Evolutionary conservation across 2,797 vertebrate genomes (phyloP), one percentile per base, ranked within the genome.

Genomic region (Rhinogobio ventralis): DNA sequence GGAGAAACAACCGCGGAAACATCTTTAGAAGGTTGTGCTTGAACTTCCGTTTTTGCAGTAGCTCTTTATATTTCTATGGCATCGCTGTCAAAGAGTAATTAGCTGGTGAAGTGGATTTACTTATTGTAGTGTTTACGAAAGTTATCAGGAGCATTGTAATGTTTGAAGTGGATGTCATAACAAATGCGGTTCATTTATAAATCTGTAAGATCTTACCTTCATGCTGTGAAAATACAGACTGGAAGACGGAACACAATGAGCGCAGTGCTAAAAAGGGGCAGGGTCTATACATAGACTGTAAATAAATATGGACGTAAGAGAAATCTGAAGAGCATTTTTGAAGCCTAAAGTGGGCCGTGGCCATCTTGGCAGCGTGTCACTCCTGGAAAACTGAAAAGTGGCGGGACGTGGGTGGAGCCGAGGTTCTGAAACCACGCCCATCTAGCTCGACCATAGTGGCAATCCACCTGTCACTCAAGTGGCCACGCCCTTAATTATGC

Each of bases 251-350:
- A 25, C n/a, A 13, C n/a, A 13, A 2, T 1, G 57, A 13, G n/a
- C 0, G 4, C 0, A 5, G 1, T 0, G 10, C 23, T n/a, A 2
- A 13, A 25, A 28, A 13, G 55, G 23, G 55, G 4, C 13, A 2
- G 11, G 57, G 60, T 62, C 60, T 71, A 7, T 71, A 28, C n/a
- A 30, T 2, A 42, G 2, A 42, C 7, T 42, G 1, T 42, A 9
- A 9, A 42, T 2, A 42, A 42, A 42, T 42, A 42, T 42, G 39
- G 36, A 39, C 36, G 7, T 7, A 39, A n/a, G n/a, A n/a, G n/a
- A n/a, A n/a, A n/a, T 7, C 36, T 39, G 7, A 39, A 39, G 36
- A 7, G 36, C 36, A 39, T 39, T 39, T 39, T 39, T 39, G 36
- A 39, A 39, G 36, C 36, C 7, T 39, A 39, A 39, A 39, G 36